Conservation (phyloP, 2,797 vertebrate genomes). For the Astyanax mexicanus region DNA sequence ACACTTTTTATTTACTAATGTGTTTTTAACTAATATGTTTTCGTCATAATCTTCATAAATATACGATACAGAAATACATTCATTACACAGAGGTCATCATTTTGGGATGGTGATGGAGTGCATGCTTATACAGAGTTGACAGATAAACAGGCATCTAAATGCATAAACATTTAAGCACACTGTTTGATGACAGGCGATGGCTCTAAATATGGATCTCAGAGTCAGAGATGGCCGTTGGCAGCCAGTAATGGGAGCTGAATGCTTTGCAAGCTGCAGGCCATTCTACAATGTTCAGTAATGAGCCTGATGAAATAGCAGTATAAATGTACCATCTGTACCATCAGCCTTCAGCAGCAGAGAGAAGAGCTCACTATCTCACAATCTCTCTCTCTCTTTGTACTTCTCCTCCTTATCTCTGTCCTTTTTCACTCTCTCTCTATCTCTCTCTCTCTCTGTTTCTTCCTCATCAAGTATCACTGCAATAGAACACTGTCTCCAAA, state of each 20-base stretch:
- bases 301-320: slow-evolving; percentile 9
- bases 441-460: background rate
- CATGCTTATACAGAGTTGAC: background rate
- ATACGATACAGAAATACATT: no score
- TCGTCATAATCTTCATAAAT: no score
- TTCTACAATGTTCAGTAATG: background rate
- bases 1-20: no score
- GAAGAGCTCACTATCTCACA: background rate
- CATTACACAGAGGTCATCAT: background rate
- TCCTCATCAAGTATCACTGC: background rate
- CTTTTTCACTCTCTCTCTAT: background rate
- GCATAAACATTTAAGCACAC: slow-evolving; percentile 9
- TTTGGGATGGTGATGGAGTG: background rate
- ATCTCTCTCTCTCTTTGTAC: background rate
- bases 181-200: background rate
- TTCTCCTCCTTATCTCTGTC: no score
- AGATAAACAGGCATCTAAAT: slow-evolving; percentile 5
- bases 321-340: slow-evolving; percentile 14
- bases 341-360: background rate
- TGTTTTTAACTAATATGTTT: no score
- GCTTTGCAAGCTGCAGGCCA: background rate
- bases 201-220: slow-evolving; percentile 19
- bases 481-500: background rate
- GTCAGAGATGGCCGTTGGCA: slow-evolving; percentile 8
- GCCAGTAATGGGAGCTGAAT: slow-evolving; percentile 14